These are phyloP conservation scores for Rhinopomastus cyanomelas DNA, from an alignment of 2,113 vertebrate species.

Conservation along the genomic window DNA sequence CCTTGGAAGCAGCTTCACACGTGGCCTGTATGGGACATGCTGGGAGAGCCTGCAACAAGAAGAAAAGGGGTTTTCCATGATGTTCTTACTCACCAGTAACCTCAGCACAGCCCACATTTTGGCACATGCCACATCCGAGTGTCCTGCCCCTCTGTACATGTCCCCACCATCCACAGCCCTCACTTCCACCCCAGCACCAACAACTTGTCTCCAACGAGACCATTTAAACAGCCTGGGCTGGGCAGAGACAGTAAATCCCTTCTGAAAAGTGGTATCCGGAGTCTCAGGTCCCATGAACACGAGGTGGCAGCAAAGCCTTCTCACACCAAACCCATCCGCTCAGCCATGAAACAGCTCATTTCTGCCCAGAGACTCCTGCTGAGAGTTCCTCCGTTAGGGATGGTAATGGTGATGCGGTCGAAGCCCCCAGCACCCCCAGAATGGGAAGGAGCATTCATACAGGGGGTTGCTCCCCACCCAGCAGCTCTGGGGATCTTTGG, in stretches of 20 bases:
- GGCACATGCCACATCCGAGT: accelerated
- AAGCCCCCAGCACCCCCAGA: neutral
- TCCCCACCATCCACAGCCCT: neutral
- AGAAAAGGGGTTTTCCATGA: neutral
- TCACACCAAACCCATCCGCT: neutral
- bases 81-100: neutral
- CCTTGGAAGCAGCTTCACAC: conserved; percentile 96
- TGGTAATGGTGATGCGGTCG: neutral
- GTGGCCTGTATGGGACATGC: conserved; percentile 96
- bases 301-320: conserved; percentile 70
- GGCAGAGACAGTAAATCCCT: neutral
- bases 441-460: neutral
- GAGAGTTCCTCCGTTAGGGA: neutral
- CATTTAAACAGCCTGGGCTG: neutral
- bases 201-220: neutral
- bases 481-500: neutral
- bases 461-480: neutral
- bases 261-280: neutral
- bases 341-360: neutral
- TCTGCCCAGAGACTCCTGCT: neutral
- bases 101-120: accelerated
- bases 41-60: conserved; percentile 84
- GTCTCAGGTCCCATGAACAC: neutral
- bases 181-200: neutral
- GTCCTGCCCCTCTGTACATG: accelerated